These are phyloP conservation scores for Palythoa heliodiscus DNA, from an alignment of 92 coral and sea anemone species.

Conservation along the genomic window DNA sequence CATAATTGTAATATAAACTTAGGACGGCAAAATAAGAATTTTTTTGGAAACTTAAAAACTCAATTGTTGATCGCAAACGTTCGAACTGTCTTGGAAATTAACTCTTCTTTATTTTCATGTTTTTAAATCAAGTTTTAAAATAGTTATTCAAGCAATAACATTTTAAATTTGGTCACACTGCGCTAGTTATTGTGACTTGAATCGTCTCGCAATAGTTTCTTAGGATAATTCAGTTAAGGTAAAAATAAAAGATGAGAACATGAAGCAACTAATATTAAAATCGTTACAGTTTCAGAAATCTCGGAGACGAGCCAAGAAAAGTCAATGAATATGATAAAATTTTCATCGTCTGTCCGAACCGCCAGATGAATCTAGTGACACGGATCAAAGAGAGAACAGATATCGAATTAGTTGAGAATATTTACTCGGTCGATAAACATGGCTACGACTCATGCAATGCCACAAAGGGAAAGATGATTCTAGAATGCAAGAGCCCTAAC, in stretches of 20 bases:
- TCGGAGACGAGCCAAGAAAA: slow-evolving; percentile 30
- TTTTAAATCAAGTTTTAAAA: too few species aligned
- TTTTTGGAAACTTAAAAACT: neutral
- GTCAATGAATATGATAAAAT: slow-evolving; percentile 13
- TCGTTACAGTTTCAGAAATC: slow-evolving; percentile 26
- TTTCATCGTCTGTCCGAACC: slow-evolving; percentile 16
- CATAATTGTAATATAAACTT: too few species aligned
- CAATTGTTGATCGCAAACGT: neutral
- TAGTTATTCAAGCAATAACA: too few species aligned
- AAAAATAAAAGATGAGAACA: too few species aligned
- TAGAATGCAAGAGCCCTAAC: slow-evolving; percentile 8
- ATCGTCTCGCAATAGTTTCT: too few species aligned
- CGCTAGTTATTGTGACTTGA: too few species aligned
- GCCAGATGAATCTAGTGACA: slow-evolving; percentile 20
- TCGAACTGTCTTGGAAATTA: too few species aligned
- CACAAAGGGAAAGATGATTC: neutral
- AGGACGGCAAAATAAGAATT: too few species aligned
- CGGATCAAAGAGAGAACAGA: neutral
- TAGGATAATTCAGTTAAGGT: too few species aligned
- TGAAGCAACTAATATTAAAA: neutral
- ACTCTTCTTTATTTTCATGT: too few species aligned
- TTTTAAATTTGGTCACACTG: too few species aligned
- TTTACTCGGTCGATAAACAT: slow-evolving; percentile 27
- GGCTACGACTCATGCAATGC: slow-evolving; percentile 37
- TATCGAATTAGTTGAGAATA: slow-evolving; percentile 9